Conservation (phyloP, 2,113 vertebrate species). For the Hemichromis elongatus region DNA sequence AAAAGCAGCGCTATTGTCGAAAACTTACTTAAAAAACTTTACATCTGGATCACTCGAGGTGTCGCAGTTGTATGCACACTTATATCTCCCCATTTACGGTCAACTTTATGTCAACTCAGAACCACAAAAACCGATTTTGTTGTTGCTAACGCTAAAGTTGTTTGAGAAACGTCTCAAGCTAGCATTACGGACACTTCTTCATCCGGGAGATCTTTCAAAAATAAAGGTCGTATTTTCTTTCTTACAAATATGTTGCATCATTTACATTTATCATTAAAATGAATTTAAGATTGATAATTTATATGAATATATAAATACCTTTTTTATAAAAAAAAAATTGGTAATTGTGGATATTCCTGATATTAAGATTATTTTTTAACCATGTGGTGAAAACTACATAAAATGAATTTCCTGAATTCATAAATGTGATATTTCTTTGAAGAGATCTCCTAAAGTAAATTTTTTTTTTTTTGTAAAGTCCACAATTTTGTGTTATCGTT, state of each 20-base stretch:
- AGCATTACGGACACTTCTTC: too few species aligned
- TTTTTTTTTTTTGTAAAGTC: background rate
- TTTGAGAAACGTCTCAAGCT: too few species aligned
- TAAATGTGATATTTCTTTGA: background rate
- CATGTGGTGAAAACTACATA: background rate
- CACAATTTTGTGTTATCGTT: background rate
- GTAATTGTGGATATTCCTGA: accelerated
- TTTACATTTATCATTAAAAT: background rate
- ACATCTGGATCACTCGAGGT: constrained; percentile 29
- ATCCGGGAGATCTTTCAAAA: constrained; percentile 1
- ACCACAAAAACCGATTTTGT: background rate
- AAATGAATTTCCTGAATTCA: background rate
- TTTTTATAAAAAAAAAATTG: background rate
- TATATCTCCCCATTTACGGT: constrained; percentile 56
- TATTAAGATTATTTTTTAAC: accelerated
- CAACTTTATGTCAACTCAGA: background rate
- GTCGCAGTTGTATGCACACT: constrained; percentile 55
- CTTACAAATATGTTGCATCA: too few species aligned
- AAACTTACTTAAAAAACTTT: constrained; percentile 66
- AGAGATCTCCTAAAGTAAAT: background rate
- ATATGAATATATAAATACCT: accelerated
- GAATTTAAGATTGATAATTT: background rate
- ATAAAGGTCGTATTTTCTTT: background rate
- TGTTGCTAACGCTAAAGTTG: background rate
- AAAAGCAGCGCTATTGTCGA: background rate